A percentile compares a stretch with the other conserved stretches of the same genome.
Evolutionary conservation across 2,888 invertebrate genomes (phyloP).

Genomic region (Epistrophe eligans): DNA sequence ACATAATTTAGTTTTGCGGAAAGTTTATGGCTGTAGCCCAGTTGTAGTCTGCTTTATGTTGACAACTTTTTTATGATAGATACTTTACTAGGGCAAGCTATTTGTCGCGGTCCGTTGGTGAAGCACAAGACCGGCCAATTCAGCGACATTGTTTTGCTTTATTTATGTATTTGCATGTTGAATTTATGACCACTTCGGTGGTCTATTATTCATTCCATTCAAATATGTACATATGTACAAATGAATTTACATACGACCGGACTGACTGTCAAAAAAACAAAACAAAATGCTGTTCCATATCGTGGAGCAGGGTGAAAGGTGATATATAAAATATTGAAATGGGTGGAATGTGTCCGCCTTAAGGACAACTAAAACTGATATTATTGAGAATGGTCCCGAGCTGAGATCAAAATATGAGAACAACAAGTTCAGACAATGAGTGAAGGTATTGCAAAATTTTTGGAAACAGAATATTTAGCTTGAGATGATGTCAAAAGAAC

Average conservation of each 20-base stretch:
- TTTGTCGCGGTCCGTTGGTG: slow-evolving; percentile 70
- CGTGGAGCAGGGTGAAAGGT: slow-evolving; percentile 61
- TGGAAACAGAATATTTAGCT: neutral
- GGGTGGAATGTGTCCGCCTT: slow-evolving; percentile 50
- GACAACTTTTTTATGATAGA: slow-evolving; percentile 74
- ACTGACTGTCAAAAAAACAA: slow-evolving; percentile 29
- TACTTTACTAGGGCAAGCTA: slow-evolving; percentile 38
- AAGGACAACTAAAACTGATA: slow-evolving; percentile 52
- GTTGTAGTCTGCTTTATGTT: slow-evolving; percentile 64
- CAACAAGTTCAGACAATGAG: neutral
- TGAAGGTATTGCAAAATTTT: neutral
- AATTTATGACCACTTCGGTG: slow-evolving; percentile 71
- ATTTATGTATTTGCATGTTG: slow-evolving; percentile 67
- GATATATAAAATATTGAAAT: slow-evolving; percentile 65
- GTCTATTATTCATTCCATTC: slow-evolving; percentile 73
- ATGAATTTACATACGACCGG: neutral
- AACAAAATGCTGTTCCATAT: slow-evolving; percentile 31
- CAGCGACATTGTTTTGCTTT: slow-evolving; percentile 57
- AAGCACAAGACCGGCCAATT: slow-evolving; percentile 44
- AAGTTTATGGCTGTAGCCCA: slow-evolving; percentile 41
- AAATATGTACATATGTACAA: slow-evolving; percentile 31
- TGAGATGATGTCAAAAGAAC: neutral
- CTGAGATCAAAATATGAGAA: neutral
- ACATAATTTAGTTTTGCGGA: slow-evolving; percentile 55
- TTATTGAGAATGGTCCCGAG: slow-evolving; percentile 18